phyloP scores from a whole-genome alignment of 2,888 invertebrate species.

The Acanthopleura granulata region DNA sequence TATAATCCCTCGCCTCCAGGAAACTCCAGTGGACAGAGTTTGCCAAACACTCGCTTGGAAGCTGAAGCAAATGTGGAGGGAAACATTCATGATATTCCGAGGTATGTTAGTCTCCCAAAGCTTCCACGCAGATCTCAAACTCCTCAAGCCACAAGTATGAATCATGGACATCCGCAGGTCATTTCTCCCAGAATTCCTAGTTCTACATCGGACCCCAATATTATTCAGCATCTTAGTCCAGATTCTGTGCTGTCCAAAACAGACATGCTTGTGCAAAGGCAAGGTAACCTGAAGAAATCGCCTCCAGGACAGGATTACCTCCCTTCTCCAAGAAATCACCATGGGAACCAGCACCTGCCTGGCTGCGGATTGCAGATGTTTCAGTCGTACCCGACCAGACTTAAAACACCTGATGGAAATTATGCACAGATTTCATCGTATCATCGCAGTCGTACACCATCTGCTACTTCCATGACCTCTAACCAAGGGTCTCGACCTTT shows the following conservation, averaged over 20 bases:
- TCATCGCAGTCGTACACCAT: slow-evolving; percentile 14
- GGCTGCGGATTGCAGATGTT: neutral
- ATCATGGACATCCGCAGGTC: neutral
- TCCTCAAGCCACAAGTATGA: neutral
- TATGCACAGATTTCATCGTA: slow-evolving; percentile 3
- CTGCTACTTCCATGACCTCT: neutral
- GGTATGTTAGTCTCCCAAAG: slow-evolving; percentile 13
- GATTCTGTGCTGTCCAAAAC: neutral
- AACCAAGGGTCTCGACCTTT: neutral
- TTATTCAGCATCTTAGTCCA: neutral
- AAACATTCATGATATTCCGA: neutral
- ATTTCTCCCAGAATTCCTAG: slow-evolving; percentile 7
- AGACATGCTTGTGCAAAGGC: slow-evolving; percentile 1
- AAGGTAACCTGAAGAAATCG: neutral
- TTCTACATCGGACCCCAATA: slow-evolving; percentile 1
- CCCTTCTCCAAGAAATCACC: neutral
- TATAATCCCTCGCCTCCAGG: too few relatives aligned
- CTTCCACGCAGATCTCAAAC: slow-evolving; percentile 9
- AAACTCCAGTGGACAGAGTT: neutral
- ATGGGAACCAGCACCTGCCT: neutral
- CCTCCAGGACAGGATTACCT: neutral
- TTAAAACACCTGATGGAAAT: neutral
- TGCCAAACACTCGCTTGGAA: neutral
- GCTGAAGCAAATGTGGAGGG: neutral
- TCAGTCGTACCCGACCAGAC: neutral